Conservation (phyloP, 2,797 vertebrate species). For the Aeoliscus strigatus region DNA sequence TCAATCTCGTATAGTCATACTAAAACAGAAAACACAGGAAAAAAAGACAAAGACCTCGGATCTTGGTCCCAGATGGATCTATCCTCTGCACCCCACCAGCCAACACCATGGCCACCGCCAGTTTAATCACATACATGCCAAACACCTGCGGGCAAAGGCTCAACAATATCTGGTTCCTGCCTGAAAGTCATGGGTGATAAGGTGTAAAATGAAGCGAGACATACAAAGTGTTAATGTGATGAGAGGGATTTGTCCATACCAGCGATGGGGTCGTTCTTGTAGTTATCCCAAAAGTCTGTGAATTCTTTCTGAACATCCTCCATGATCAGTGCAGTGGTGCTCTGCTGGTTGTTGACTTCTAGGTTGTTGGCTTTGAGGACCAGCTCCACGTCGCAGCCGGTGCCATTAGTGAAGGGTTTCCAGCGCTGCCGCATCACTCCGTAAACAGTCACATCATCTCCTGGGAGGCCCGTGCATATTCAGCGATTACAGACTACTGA, state of each 20-base stretch:
- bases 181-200: slow-evolving; percentile 54
- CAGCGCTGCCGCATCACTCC: slow-evolving; percentile 92
- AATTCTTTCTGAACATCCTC: slow-evolving; percentile 88
- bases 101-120: slow-evolving; percentile 92
- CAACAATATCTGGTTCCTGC: slow-evolving; percentile 89
- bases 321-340: slow-evolving; percentile 72
- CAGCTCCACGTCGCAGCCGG: slow-evolving; percentile 87
- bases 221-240: too few species aligned
- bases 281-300: slow-evolving; percentile 85
- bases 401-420: slow-evolving; percentile 81
- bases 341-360: slow-evolving; percentile 90
- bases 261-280: slow-evolving; percentile 79
- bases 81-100: slow-evolving; percentile 93
- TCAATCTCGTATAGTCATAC: too few species aligned
- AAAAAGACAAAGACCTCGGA: too few species aligned
- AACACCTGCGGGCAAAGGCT: slow-evolving; percentile 96
- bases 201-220: neutral
- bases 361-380: slow-evolving; percentile 91
- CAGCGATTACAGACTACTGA: too few species aligned
- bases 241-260: slow-evolving; percentile 60
- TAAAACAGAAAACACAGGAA: too few species aligned
- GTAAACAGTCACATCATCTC: slow-evolving; percentile 91
- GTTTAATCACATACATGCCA: slow-evolving; percentile 91
- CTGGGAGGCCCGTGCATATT: slow-evolving; percentile 49
- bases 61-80: slow-evolving; percentile 85